Conservation (phyloP, 1,140 invertebrate genomes). For the Portunus trituberculatus region DNA sequence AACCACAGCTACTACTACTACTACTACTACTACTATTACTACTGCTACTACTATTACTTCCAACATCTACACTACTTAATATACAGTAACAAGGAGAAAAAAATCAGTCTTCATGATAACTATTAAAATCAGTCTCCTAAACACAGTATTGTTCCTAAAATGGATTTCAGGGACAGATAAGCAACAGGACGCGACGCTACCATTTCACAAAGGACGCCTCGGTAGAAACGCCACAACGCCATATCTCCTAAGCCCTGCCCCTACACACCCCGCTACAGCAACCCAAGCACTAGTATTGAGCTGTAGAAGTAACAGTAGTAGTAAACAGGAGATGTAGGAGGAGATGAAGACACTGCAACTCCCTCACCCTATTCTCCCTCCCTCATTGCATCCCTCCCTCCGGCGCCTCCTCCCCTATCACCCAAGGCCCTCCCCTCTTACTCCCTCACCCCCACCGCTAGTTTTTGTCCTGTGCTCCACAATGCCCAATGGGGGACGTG, state of each 20-base stretch:
- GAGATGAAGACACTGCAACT: background rate
- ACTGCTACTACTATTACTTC: background rate
- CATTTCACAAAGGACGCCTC: no score
- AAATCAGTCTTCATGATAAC: no score
- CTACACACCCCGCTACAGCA: background rate
- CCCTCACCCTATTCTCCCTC: constrained; percentile 10
- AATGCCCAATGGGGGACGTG: constrained; percentile 53
- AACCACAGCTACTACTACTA: background rate
- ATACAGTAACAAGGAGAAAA: no score
- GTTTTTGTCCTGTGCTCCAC: constrained; percentile 30
- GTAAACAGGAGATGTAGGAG: background rate
- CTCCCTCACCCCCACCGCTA: constrained; percentile 6
- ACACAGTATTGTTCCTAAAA: no score
- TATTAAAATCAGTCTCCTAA: no score
- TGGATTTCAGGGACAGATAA: no score
- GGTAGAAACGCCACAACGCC: background rate
- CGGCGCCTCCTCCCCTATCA: constrained; percentile 16
- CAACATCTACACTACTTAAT: no score
- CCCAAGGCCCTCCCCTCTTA: background rate
- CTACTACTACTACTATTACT: background rate
- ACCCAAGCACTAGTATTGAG: background rate
- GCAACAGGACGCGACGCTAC: no score
- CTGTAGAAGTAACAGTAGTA: background rate
- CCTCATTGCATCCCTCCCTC: background rate
- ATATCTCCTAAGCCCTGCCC: background rate